Evolutionary conservation across 2,888 invertebrate genomes (phyloP), one percentile per base, ranked within the genome.

Genomic region (Agonopterix heracliana): DNA sequence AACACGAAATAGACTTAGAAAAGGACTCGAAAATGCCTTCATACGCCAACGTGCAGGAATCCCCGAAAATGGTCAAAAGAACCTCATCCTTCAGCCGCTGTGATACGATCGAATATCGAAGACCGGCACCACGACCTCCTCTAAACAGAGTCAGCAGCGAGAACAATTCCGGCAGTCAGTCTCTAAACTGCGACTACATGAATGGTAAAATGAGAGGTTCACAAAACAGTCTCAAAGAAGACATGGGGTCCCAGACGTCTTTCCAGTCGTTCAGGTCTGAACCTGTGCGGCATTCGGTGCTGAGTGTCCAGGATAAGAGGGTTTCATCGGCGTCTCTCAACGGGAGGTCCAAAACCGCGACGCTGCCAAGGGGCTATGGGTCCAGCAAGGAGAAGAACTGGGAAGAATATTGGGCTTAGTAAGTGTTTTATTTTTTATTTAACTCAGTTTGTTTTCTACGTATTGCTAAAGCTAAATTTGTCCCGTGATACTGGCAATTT

Each of bases 341-440:
- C 49, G 84, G 82, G 0, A 74, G 76, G 49, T 57, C 63, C 2
- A 79, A 63, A 56, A 87, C 85, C 0, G 82, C 87, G 0, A 87
- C 88, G 0, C 54, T 88, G 43, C 87, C 87, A 0, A 64, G 87
- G 34, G 86, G 87, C 0, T 85, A 86, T 48, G 87, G 84, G 0
- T 84, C 87, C 0, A 80, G 64, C 0, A 83, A 73, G 58, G 81
- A 84, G 58, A 85, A 80, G 63, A 78, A 75, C 45, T 89, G 88
- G 89, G 86, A 89, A 54, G 86, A 86, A 12, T 89, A 89, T 58
- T 89, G 89, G 89, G 74, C 86, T 1, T 73, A 77, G 89, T 89
- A 63, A 83, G 86, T 58, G 45, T 59, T 51, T 52, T 48, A 9
- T 36, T 36, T 36, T 36, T 36, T 36, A 10, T 36, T 36, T 36